phyloP scores from a whole-genome alignment of 2,797 vertebrate genomes.

The Thripadectes ignobilis region DNA sequence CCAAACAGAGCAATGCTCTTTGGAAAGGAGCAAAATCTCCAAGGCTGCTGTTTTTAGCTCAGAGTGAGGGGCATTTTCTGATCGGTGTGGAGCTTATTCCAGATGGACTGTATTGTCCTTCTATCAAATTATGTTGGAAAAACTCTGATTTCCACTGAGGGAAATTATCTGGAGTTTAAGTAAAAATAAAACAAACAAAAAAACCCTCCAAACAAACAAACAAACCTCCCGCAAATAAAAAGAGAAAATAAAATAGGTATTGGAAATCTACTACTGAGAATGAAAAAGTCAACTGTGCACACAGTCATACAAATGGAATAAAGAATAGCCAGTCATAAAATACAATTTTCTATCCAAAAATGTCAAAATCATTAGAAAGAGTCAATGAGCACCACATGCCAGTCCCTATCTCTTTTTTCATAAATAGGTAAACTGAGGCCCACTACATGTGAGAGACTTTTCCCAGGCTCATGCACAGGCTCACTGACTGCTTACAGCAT shows the following conservation, averaged over 20 bases:
- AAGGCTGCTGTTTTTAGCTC: neutral
- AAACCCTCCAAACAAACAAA: no score
- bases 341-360: neutral
- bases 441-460: accelerated
- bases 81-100: neutral
- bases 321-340: neutral
- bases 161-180: neutral
- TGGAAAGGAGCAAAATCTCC: slow-evolving; percentile 25
- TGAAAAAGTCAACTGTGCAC: neutral
- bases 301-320: neutral
- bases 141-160: slow-evolving; percentile 1
- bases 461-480: neutral
- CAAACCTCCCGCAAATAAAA: neutral
- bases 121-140: neutral
- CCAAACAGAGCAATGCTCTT: neutral
- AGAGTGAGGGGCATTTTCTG: slow-evolving; percentile 30
- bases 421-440: neutral
- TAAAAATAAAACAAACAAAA: neutral
- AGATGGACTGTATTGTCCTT: slow-evolving; percentile 35
- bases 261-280: neutral
- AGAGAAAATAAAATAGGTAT: neutral
- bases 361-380: neutral
- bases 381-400: neutral
- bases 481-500: neutral
- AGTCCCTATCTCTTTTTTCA: accelerated